Evolutionary conservation across 2,888 invertebrate genomes (phyloP).

Genomic region (Allophyes oxyacanthae): DNA sequence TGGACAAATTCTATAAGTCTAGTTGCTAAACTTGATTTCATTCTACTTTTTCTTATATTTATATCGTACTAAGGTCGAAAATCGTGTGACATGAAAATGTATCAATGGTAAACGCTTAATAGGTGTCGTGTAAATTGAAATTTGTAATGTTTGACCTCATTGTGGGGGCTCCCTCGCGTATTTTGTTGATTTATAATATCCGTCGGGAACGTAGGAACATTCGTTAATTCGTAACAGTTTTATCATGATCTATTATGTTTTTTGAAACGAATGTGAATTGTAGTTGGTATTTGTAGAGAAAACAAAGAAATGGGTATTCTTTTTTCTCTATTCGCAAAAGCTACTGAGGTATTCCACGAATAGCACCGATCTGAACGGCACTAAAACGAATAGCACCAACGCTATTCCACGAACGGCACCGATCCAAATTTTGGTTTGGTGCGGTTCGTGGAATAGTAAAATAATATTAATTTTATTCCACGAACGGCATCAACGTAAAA

Average conservation of each 20-base stretch:
- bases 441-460: too few relatives aligned
- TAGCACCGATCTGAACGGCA: too few relatives aligned
- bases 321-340: too few relatives aligned
- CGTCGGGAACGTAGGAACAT: conserved; percentile 20
- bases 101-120: conserved; percentile 32
- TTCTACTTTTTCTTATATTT: conserved; percentile 1
- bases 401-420: too few relatives aligned
- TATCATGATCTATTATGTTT: conserved; percentile 23
- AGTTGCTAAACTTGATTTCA: conserved; percentile 18
- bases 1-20: conserved; percentile 25
- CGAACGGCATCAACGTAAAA: too few relatives aligned
- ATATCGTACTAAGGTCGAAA: conserved; percentile 29
- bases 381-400: too few relatives aligned
- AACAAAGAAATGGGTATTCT: too few relatives aligned
- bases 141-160: conserved; percentile 79
- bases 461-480: too few relatives aligned
- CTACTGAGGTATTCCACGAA: too few relatives aligned
- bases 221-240: conserved; percentile 44
- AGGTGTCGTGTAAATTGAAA: conserved; percentile 71
- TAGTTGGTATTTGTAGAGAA: too few relatives aligned
- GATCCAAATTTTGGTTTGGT: too few relatives aligned
- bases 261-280: not conserved
- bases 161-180: conserved; percentile 62
- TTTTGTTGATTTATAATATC: conserved; percentile 63
- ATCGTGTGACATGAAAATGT: conserved; percentile 19